phyloP scores from a whole-genome alignment of 2,888 invertebrate species.

The Megastigmus dorsalis region DNA sequence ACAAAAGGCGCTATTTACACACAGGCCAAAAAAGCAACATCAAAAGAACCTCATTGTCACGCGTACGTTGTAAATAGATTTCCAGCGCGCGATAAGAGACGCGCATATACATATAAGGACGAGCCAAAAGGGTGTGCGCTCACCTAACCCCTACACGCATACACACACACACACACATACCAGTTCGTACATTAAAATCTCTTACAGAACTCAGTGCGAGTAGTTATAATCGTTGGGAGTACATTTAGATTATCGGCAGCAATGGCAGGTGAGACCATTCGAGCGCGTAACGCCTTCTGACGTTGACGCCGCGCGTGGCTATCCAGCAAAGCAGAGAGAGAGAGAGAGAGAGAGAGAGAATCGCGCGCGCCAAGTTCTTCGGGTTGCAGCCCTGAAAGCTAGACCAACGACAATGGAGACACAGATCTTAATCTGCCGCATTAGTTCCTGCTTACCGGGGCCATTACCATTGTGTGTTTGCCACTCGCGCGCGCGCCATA shows the following conservation, averaged over 20 bases:
- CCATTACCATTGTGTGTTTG: constrained; percentile 67
- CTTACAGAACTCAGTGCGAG: constrained; percentile 62
- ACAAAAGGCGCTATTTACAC: too few relatives aligned
- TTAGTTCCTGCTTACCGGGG: constrained; percentile 66
- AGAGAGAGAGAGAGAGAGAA: not conserved
- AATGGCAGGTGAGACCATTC: constrained; percentile 67
- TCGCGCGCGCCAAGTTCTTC: not conserved
- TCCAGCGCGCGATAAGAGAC: not conserved
- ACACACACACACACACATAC: not conserved
- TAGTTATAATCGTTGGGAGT: too few relatives aligned
- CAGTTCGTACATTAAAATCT: constrained; percentile 62
- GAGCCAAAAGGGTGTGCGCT: constrained; percentile 5
- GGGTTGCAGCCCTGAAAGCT: too few relatives aligned
- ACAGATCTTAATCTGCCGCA: constrained; percentile 70
- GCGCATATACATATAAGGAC: not conserved
- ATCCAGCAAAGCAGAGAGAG: too few relatives aligned
- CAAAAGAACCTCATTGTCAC: not conserved
- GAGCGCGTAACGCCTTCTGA: constrained; percentile 68
- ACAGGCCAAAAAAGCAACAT: too few relatives aligned
- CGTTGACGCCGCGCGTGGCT: constrained; percentile 70
- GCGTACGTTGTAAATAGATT: not conserved
- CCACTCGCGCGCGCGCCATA: not conserved
- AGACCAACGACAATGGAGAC: constrained; percentile 66
- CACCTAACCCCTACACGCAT: too few relatives aligned
- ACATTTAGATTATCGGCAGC: constrained; percentile 45